phyloP scores from a whole-genome alignment of 1,140 invertebrate genomes.

The Macrobrachium rosenbergii region DNA sequence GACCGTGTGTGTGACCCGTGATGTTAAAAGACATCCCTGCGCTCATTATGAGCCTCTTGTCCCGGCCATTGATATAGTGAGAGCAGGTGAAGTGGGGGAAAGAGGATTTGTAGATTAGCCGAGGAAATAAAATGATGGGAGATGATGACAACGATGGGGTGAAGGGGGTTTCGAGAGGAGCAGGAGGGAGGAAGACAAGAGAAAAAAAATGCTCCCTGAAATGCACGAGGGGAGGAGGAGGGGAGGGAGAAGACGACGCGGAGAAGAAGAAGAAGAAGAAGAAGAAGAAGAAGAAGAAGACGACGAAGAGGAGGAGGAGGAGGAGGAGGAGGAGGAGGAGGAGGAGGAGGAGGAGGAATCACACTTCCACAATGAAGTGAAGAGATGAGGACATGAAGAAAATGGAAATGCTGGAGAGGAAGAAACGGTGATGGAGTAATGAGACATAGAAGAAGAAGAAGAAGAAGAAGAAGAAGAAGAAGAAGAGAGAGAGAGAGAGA shows the following conservation, averaged over 20 bases:
- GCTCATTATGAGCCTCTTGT: too few relatives aligned
- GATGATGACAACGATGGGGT: not conserved
- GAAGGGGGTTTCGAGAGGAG: not conserved
- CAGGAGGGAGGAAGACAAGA: not conserved
- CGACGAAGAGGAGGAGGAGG: conserved; percentile 12
- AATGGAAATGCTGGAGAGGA: too few relatives aligned
- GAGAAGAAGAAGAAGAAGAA: conserved; percentile 5
- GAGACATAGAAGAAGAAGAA: not conserved
- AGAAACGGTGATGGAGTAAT: not conserved
- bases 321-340: conserved; percentile 5
- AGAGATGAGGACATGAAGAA: too few relatives aligned
- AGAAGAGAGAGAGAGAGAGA: conserved; percentile 3
- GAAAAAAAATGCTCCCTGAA: too few relatives aligned
- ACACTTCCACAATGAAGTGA: not conserved
- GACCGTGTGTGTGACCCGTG: too few relatives aligned
- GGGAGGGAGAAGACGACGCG: not conserved
- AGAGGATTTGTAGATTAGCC: not conserved
- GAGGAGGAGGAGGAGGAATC: not conserved
- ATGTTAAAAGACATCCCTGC: too few relatives aligned
- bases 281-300: not conserved
- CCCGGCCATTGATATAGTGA: not conserved
- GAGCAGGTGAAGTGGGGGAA: not conserved
- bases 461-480: not conserved
- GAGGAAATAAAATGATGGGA: not conserved
- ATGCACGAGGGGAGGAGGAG: too few relatives aligned